Evolutionary conservation across 2,888 invertebrate species (phyloP), one percentile per base, ranked within the genome.

Genomic region (Diplolepis rosae): DNA sequence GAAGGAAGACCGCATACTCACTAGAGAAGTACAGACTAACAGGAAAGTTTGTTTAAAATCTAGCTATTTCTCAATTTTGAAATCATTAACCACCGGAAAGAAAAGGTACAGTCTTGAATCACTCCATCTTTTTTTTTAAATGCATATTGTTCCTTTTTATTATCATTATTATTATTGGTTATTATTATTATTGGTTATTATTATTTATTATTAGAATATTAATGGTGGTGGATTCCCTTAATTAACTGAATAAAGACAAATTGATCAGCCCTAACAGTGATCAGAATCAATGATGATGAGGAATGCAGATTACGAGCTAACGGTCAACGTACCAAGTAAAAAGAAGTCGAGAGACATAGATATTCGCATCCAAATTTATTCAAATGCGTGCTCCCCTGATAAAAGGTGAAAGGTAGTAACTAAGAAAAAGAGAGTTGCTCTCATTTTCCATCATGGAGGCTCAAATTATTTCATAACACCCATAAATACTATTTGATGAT

Each of bases 391-490:
- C 24, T 27, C 4, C 4, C 22, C 50, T 50, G 50, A 50, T 50
- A 50, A 50, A 50, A 27, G 27, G 27, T 50, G 4, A 50, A 50
- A 50, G 27, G 50, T 24, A 50, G 50, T 27, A 11, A 50, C 27
- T 50, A 50, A n/a, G n/a, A 50, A 50, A 50, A 52, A 52, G 30
- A 52, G n/a, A 52, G n/a, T 27, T 28, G 52, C 52, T 52, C 52
- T 52, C 28, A 28, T 52, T 27, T 28, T 28, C 28, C 11, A 24
- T 50, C 24, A 24, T 50, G 50, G 24, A 24, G 11, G 50, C 50
- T 18, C 27, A 6, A 24, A 50, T 9, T 50, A 24, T 50, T 13
- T 24, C 13, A 6, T 50, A 18, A 9, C 9, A 13, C 13, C 2
- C 7, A 39, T 13, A 3, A 39, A 39, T 39, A 13, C 2, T 6